phyloP scores from a whole-genome alignment of 2,797 vertebrate species.

The Chaenodraco wilsoni region DNA sequence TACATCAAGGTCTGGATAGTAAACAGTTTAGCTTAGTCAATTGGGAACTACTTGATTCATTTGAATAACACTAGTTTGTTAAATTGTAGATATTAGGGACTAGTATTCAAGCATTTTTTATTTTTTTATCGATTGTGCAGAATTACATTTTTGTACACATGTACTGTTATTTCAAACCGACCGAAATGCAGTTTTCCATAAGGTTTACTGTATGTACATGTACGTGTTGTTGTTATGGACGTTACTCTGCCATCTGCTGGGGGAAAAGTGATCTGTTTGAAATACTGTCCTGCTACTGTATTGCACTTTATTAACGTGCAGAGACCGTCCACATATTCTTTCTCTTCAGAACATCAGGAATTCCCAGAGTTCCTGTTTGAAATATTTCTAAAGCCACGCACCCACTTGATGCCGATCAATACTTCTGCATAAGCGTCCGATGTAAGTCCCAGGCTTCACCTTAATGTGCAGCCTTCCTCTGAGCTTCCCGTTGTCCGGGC shows the following conservation, averaged over 20 bases:
- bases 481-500: slow-evolving; percentile 64
- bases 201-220: background rate
- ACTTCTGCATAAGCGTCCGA: background rate
- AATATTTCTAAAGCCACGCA: too few relatives aligned
- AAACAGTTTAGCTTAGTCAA: background rate
- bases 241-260: slow-evolving; percentile 72
- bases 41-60: background rate
- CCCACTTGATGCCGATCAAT: background rate
- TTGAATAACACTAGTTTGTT: background rate
- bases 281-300: background rate
- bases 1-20: background rate
- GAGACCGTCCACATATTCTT: background rate
- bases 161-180: too few relatives aligned
- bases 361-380: too few relatives aligned
- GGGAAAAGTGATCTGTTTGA: background rate
- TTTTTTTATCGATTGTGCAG: background rate
- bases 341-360: background rate
- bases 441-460: slow-evolving; percentile 25
- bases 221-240: background rate
- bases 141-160: background rate
- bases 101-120: too few relatives aligned
- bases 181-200: background rate
- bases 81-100: background rate
- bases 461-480: slow-evolving; percentile 20
- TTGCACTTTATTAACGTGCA: background rate